phyloP scores from a whole-genome alignment of 1,140 invertebrate genomes.

The Heterodera schachtii region DNA sequence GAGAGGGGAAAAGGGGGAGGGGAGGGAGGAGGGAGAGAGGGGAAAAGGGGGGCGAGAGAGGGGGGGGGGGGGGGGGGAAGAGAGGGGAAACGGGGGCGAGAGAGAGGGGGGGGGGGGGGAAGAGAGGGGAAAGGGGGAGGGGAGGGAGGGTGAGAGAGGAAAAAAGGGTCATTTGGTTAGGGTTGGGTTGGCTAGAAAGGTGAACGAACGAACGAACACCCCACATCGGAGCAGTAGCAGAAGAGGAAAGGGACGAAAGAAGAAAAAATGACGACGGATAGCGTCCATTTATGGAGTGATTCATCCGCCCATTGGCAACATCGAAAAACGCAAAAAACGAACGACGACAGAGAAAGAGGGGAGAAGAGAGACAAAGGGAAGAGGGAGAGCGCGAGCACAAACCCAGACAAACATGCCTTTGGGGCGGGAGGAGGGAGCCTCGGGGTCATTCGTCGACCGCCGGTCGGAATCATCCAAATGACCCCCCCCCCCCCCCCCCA shows the following conservation, averaged over 20 bases:
- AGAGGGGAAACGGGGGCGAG: slow-evolving; percentile 17
- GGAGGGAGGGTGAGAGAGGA: not conserved
- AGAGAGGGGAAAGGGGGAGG: too few relatives aligned
- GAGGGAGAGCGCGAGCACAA: not conserved
- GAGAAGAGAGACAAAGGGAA: not conserved
- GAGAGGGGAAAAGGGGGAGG: too few relatives aligned
- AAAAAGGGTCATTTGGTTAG: too few relatives aligned
- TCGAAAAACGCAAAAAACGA: not conserved
- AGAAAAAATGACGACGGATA: not conserved
- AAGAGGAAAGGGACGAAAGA: not conserved
- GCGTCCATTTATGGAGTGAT: not conserved
- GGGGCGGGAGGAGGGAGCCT: too few relatives aligned
- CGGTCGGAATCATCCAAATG: not conserved
- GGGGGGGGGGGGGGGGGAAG: not conserved
- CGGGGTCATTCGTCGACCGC: not conserved
- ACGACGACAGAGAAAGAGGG: not conserved
- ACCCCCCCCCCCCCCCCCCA: not conserved
- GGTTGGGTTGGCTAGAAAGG: not conserved
- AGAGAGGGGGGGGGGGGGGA: not conserved
- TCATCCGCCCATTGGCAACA: slow-evolving; percentile 5
- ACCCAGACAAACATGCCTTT: not conserved
- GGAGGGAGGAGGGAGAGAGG: not conserved
- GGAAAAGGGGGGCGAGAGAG: too few relatives aligned
- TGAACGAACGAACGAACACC: not conserved
- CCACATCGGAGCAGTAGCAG: not conserved